Base-by-base conservation (phyloP, 2,113 vertebrate genomes). In the Urocolius indicus region DNA sequence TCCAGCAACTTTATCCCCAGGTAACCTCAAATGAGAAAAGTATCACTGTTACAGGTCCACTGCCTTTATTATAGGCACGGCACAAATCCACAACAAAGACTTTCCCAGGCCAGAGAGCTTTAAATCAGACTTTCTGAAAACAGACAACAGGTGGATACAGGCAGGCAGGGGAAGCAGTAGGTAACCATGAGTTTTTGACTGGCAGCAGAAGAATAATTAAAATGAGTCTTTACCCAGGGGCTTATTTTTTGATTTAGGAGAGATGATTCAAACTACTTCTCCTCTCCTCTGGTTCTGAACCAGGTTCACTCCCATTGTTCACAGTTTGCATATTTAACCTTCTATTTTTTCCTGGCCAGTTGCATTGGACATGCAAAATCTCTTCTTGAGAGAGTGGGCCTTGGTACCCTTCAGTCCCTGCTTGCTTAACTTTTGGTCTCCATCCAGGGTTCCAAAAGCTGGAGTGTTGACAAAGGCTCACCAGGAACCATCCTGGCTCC, bases 11-110 rank as follows among this genome's bases (percentile, higher is more conserved):
- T 92, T 96, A 94, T 96, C 95, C 94, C 92, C 77, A 96, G 66
- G 88, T 96, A 96, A 96, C 94, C 95, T 96, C 94, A 95, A 97
- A 94, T 96, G 92, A 78, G 91, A 96, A 95, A 95, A 95, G 87
- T 94, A 97, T 93, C 92, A 72, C 84, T 84, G 77, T 94, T 93
- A 94, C 34, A 61, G 86, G 92, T 93, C 96, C 95, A 84, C 65
- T 81, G 92, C 83, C 82, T 94, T 95, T 96, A 94, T 96, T 96
- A 93, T 23, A 94, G 85, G 90, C 90, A 95, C 12, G 5, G 73
- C 88, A 95, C 71, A 93, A 94, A 95, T 91, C 93, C 95, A 97
- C 95, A 96, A 97, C 92, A 96, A 97, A 97, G 95, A 81, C 92
- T 95, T 97, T 97, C 96, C 94, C 94, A 97, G 93, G 93, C 95